Base-by-base conservation (phyloP, 2,113 vertebrate genomes). In the Rhinoderma darwinii region DNA sequence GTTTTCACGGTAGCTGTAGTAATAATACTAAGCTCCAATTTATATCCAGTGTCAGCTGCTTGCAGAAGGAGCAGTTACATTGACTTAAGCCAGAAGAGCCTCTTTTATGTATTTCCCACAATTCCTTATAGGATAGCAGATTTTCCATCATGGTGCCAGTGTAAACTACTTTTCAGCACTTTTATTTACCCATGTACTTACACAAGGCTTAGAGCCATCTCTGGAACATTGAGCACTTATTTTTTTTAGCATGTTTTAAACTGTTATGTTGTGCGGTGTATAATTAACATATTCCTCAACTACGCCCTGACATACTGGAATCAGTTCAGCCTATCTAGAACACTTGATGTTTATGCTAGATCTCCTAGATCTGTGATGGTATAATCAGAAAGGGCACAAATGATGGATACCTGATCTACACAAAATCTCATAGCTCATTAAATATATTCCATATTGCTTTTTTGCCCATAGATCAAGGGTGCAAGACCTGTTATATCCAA, bases 121-220 rank as follows among this genome's bases (percentile, higher is more conserved):
- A 84, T 84, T 84, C 83, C 83, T 54, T 74, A 41, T 74, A 84
- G 83, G 83, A 84, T 84, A 84, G 83, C 70, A 41, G 83, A 75
- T 75, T 84, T 84, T 84, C 70, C 4, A 25, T 30, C 37, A 54
- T 37, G 68, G 47, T 84, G 83, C 83, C 83, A 84, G 83, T 73
- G 83, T 84, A 84, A 84, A 84, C 83, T 73, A 84, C 83, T 84
- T 84, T 59, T 84, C 83, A 41, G 66, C 68, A 54, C 70, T 84
- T 84, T 59, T 84, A 84, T 84, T 84, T 84, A 73, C 83, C 25
- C 51, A 74, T 39, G 83, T 59, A 84, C 83, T 84, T 84, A 84
- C 50, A 74, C 44, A 51, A 73, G 83, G 66, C 83, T 75, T 20
- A 74, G n/a, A 74, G 68, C 83, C 83, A 84, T 84, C 83, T 27